These are phyloP conservation scores for Euura lappo DNA, from an alignment of 1,140 invertebrate species.

Conservation along the genomic window DNA sequence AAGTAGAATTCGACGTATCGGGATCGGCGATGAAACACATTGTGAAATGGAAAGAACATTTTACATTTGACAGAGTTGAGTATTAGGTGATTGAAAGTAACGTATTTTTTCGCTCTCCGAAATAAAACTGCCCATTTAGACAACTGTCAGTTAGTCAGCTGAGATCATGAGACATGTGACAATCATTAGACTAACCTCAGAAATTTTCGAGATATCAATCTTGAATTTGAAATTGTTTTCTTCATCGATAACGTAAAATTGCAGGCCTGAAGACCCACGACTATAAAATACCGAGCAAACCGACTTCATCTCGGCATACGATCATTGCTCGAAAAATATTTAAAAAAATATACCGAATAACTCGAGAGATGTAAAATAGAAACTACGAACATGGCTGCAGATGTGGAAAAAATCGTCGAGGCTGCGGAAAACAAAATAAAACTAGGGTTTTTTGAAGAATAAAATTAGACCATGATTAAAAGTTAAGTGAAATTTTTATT, in stretches of 20 bases:
- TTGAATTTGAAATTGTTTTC: conserved; percentile 1
- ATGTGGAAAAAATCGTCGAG: not conserved
- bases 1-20: not conserved
- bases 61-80: conserved; percentile 15
- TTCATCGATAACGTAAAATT: conserved; percentile 3
- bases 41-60: conserved; percentile 17
- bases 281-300: not conserved
- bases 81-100: not conserved
- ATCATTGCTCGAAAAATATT: not conserved
- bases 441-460: too few species aligned
- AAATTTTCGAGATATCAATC: not conserved
- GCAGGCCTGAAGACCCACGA: not conserved
- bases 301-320: not conserved
- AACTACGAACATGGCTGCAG: not conserved
- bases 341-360: not conserved
- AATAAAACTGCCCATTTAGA: not conserved
- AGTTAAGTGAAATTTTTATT: conserved; percentile 54
- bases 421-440: too few species aligned
- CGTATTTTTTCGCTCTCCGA: not conserved
- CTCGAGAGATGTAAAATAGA: not conserved
- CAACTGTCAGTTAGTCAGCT: conserved; percentile 2
- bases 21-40: conserved; percentile 7
- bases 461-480: not conserved
- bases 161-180: not conserved
- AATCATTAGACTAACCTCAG: conserved; percentile 5